These are phyloP conservation scores for Mythimna vitellina DNA, from an alignment of 2,888 invertebrate genomes.

Conservation along the genomic window DNA sequence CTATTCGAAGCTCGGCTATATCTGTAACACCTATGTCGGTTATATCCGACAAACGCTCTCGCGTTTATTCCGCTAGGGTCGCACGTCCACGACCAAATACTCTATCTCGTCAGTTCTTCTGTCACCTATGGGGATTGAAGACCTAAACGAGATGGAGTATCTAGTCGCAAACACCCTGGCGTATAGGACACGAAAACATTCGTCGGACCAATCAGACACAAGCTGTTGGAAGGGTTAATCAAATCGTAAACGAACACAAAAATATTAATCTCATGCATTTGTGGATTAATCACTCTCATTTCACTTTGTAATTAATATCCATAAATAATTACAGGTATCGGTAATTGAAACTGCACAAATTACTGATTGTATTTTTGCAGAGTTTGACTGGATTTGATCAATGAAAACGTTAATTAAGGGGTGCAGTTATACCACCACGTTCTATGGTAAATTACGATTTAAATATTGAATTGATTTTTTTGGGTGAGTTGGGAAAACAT, in stretches of 20 bases:
- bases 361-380: constrained; percentile 5
- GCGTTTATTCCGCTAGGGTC: no score
- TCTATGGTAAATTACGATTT: constrained; percentile 4
- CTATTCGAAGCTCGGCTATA: not conserved
- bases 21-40: no score
- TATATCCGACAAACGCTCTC: no score
- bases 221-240: not conserved
- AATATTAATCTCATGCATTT: constrained; percentile 8
- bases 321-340: constrained; percentile 1
- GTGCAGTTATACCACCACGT: not conserved
- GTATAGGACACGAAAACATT: no score
- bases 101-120: no score
- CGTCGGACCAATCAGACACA: no score
- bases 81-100: no score
- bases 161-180: no score
- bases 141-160: no score
- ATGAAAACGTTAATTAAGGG: constrained; percentile 16
- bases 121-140: no score
- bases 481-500: no score
- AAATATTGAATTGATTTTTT: not conserved
- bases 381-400: constrained; percentile 10
- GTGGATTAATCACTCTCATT: constrained; percentile 17
- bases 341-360: not conserved
- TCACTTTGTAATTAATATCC: constrained; percentile 12
- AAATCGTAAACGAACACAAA: not conserved